Base-by-base conservation (phyloP, 2,888 invertebrate genomes). In the Argyresthia albistria region DNA sequence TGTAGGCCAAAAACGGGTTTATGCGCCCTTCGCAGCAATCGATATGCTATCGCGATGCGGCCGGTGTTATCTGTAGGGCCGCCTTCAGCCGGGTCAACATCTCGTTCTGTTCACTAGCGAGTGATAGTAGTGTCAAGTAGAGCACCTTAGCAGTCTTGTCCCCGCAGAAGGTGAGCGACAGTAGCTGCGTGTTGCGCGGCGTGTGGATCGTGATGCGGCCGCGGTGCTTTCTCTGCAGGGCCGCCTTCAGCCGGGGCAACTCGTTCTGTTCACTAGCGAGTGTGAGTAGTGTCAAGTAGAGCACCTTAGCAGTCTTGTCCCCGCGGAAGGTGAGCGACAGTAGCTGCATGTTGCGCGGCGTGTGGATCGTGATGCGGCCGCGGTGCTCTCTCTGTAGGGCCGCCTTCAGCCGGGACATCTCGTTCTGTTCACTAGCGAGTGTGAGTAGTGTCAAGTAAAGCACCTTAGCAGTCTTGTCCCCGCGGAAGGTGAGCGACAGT, bases 71-170 rank as follows among this genome's bases (percentile, higher is more conserved):
- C 67, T 96, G 93, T 51, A 99, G 87, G 0, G 98, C 99, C 42
- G 97, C 95, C 80, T 98, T 97, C 54, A 99, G 87, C 0, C 99
- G 91, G 1, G 93, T n/a, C n/a, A n/a, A 94, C 99, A 99, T 99
- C 89, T 99, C 99, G 82, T 98, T 99, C n/a, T n/a, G n/a, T n/a
- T n/a, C n/a, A n/a, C n/a, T n/a, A n/a, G n/a, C n/a, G n/a, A n/a
- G n/a, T n/a, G n/a, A n/a, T n/a, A n/a, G n/a, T n/a, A n/a, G n/a
- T n/a, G n/a, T n/a, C n/a, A n/a, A n/a, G n/a, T n/a, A n/a, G n/a
- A n/a, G n/a, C n/a, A 96, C 97, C 89, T 99, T 99, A 2, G 99
- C 99, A 3, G 97, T 98, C 86, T 98, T 99, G 76, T 99, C 99
- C 25, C 99, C 99, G 45, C 97, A 89, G 83, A 99, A 99, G n/a